Evolutionary conservation across 2,113 vertebrate genomes (phyloP).

Genomic region (Phalacrocorax brasilianus): DNA sequence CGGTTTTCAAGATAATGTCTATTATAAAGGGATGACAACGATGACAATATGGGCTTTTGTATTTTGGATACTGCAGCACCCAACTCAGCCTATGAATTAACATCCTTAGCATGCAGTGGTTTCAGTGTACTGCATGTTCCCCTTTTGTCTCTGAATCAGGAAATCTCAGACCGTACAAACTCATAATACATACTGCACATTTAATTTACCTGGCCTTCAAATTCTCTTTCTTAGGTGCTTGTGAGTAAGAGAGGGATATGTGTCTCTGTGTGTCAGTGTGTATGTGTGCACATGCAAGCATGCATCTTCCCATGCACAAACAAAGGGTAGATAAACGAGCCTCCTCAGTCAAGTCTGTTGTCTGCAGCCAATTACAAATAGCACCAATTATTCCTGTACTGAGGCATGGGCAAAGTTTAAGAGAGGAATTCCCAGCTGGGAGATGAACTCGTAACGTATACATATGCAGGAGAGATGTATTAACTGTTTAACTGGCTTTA

Average conservation of each 20-base stretch:
- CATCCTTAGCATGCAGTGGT: neutral
- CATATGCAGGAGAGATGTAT: neutral
- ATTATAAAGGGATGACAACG: neutral
- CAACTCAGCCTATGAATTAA: neutral
- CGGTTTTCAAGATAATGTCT: neutral
- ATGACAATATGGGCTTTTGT: neutral
- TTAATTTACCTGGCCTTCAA: neutral
- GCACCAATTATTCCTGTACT: conserved; percentile 7
- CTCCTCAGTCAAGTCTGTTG: conserved; percentile 18
- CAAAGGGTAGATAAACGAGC: conserved; percentile 14
- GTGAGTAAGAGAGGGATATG: neutral
- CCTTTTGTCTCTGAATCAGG: neutral
- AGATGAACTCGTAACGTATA: neutral
- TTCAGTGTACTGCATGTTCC: neutral
- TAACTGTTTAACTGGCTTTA: neutral
- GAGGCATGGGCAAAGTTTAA: neutral
- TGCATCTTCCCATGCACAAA: conserved; percentile 56
- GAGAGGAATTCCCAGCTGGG: neutral
- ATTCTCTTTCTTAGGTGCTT: neutral
- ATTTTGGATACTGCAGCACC: neutral
- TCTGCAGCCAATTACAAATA: conserved; percentile 43
- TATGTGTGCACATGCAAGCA: neutral
- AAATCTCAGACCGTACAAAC: neutral
- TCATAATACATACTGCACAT: neutral
- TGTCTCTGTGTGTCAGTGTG: neutral